Evolutionary conservation across 1,140 invertebrate genomes (phyloP), one percentile per base, ranked within the genome.

Genomic region (Drosophila truncata): DNA sequence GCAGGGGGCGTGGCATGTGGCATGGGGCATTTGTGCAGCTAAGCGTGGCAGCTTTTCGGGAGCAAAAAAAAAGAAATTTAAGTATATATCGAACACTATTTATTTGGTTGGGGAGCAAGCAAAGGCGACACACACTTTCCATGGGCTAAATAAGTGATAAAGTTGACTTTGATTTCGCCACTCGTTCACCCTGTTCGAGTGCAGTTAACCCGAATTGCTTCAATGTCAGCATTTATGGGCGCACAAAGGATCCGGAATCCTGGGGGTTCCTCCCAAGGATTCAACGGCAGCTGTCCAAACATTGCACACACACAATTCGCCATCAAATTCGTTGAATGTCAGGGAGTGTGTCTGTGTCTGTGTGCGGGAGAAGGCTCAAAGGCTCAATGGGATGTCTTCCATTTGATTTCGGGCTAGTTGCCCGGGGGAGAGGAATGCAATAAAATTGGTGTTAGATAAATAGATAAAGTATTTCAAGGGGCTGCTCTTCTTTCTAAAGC

Each of bases 81-180:
- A 0, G 20, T 29, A 74, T 84, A 78, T 90, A 80, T 80, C 35
- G 81, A 69, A 60, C 62, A 90, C 84, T 90, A 88, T 88, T 85
- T 90, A 85, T 88, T 90, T 71, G 77, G 63, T 25, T 23, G 25
- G 16, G 20, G 20, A 47, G 9, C 58, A 23, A 52, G 67, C 64
- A 62, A 47, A 49, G 70, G 76, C 62, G 80, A 64, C 77, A 82
- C 57, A 63, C 64, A 59, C 64, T 73, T 65, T 72, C 33, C 37
- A 54, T 61, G 58, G 61, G 60, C 67, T 90, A 84, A 87, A 83
- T 84, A 90, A 84, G 85, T 90, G 80, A 84, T 87, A 87, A 84
- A 87, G 80, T 71, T 76, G 75, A 82, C 75, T 86, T 86, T 86
- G 83, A 87, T 86, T 86, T 82, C 61, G 82, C 60, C 74, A 86